Conservation (phyloP, 2,888 invertebrate genomes). For the Eulithis testata region DNA sequence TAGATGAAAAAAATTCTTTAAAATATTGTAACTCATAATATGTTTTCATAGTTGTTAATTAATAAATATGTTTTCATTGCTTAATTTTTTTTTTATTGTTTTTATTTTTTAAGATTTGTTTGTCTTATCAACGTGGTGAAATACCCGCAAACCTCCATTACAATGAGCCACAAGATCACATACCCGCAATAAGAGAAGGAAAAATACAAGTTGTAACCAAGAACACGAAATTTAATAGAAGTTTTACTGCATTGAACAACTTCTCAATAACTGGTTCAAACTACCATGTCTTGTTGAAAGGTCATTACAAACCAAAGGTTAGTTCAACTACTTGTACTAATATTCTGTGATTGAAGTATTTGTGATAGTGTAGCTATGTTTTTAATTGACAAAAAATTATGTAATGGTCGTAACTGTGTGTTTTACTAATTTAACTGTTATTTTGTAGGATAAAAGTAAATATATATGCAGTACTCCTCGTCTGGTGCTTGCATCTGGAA, state of each 20-base stretch:
- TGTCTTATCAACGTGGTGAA: slow-evolving; percentile 57
- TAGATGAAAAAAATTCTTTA: too few species aligned
- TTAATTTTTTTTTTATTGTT: neutral
- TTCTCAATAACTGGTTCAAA: slow-evolving; percentile 54
- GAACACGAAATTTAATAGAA: slow-evolving; percentile 49
- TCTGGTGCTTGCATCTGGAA: slow-evolving; percentile 80
- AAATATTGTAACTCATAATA: too few species aligned
- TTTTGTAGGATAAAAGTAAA: slow-evolving; percentile 8
- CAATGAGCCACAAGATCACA: slow-evolving; percentile 47
- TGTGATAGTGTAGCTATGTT: too few species aligned
- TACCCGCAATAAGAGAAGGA: slow-evolving; percentile 49
- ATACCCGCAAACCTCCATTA: slow-evolving; percentile 60
- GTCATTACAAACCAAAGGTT: slow-evolving; percentile 58
- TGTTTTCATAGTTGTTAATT: neutral
- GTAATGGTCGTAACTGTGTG: too few species aligned
- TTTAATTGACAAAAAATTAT: too few species aligned
- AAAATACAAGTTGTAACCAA: slow-evolving; percentile 53
- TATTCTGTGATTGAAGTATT: too few species aligned
- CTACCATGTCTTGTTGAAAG: slow-evolving; percentile 55
- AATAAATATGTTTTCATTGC: too few species aligned
- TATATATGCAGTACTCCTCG: slow-evolving; percentile 62
- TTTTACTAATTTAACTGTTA: neutral
- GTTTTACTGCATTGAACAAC: slow-evolving; percentile 54
- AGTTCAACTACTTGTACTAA: neutral
- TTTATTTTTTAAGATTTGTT: slow-evolving; percentile 47